A percentile compares a stretch with the other conserved stretches of the same genome.
Conservation (phyloP, 2,113 vertebrate genomes). For the Chionis minor region DNA sequence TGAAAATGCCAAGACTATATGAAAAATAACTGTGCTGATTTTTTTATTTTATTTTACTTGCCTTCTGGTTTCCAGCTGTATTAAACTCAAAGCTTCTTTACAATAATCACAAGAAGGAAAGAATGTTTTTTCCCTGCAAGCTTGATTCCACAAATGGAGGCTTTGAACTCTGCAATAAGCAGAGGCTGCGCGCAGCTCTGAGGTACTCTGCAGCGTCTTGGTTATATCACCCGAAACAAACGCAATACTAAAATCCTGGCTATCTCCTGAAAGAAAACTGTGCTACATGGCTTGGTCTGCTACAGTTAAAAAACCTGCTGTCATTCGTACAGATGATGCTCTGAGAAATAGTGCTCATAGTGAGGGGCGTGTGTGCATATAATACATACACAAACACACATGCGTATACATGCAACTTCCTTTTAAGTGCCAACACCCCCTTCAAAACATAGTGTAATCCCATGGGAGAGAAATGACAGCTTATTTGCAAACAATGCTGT, state of each 20-base stretch:
- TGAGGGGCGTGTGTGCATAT: neutral
- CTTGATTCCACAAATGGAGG: neutral
- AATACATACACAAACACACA: neutral
- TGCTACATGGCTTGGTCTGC: neutral
- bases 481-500: neutral
- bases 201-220: neutral
- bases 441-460: neutral
- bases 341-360: neutral
- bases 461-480: neutral
- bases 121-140: neutral
- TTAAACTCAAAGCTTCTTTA: neutral
- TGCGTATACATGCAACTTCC: neutral
- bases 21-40: neutral
- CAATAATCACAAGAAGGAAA: neutral
- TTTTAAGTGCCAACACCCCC: neutral
- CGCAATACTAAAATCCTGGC: neutral
- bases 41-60: neutral
- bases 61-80: neutral
- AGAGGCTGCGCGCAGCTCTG: neutral
- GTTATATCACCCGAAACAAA: neutral
- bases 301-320: neutral
- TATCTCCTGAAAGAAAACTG: neutral
- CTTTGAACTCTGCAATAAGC: neutral
- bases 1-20: neutral
- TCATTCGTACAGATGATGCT: neutral